Base-by-base conservation (phyloP, 2,797 vertebrate species). In the Pseudochromis fuscus region DNA sequence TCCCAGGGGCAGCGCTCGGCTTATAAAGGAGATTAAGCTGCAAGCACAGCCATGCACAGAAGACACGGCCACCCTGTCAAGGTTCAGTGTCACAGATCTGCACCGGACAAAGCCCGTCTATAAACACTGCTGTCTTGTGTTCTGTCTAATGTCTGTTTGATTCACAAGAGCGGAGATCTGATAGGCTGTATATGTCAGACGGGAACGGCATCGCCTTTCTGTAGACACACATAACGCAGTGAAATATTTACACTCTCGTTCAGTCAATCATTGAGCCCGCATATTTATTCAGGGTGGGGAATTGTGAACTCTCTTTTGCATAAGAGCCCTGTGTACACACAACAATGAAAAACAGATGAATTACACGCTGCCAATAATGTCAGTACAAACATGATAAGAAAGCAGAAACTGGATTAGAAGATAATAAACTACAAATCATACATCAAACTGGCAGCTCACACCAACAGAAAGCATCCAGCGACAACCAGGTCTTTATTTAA, bases 71-170 rank as follows among this genome's bases (percentile, higher is more conserved):
- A 38, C 66, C 77, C 72, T 70, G 85, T 67, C 60, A 64, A 78
- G 86, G 73, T 76, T 84, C 78, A 62, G 74, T 70, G 77, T 84
- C 86, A 83, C 72, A 61, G 80, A 73, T 61, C 76, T 82, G 58
- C 76, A 23, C 3, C 80, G 81, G 76, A 87, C 87, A 80, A 85
- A 87, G 76, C 58, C 71, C 44, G 6, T 72, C 70, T 35, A 67
- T 72, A 78, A 85, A 82, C 82, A 82, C 85, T 67, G 62, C 73
- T 3, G 49, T 4, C 66, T 58, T 27, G 55, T 52, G 62, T 69
- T 61, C 79, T 28, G 40, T 57, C 53, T 24, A 38, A 61, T 52
- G 81, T 75, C 69, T 33, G 61, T 31, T 28, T 33, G 64, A 65
- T 45, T 67, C 67, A 64, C 15, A 13, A 42, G 61, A 59, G 28